These are phyloP conservation scores for Myotis daubentonii DNA, from an alignment of 2,797 vertebrate genomes.

Conservation along the genomic window DNA sequence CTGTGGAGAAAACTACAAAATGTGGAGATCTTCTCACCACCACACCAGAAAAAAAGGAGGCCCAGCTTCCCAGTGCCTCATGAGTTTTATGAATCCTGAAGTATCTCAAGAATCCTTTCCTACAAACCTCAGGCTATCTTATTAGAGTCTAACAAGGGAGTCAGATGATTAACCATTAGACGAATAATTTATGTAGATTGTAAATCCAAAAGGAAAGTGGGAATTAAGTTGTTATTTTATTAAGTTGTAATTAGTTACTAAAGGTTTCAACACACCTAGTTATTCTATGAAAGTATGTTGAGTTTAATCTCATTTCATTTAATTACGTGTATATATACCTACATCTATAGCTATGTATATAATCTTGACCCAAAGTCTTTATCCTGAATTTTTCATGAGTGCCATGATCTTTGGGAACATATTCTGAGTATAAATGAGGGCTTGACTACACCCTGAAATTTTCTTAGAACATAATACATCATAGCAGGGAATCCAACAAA, in stretches of 20 bases:
- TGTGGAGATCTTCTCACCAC: not conserved
- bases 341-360: not conserved
- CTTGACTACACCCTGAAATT: not conserved
- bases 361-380: not conserved
- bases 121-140: constrained; percentile 19
- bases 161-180: constrained; percentile 45
- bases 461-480: not conserved
- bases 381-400: constrained; percentile 7
- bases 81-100: constrained; percentile 1
- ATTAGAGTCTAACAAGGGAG: constrained; percentile 25
- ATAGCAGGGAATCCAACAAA: constrained; percentile 26
- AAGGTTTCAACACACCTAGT: constrained; percentile 12
- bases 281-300: constrained; percentile 50
- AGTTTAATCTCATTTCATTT: constrained; percentile 51
- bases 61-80: not conserved
- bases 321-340: constrained; percentile 6
- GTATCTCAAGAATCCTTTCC: constrained; percentile 41
- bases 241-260: constrained; percentile 56
- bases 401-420: not conserved
- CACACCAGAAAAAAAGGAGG: not conserved
- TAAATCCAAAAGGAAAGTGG: constrained; percentile 26
- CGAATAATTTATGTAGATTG: constrained; percentile 43
- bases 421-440: not conserved
- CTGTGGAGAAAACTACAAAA: constrained; percentile 12
- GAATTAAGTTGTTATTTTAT: constrained; percentile 53